Evolutionary conservation across 2,888 invertebrate species (phyloP).

Genomic region (Zhuqinia jingwanae): DNA sequence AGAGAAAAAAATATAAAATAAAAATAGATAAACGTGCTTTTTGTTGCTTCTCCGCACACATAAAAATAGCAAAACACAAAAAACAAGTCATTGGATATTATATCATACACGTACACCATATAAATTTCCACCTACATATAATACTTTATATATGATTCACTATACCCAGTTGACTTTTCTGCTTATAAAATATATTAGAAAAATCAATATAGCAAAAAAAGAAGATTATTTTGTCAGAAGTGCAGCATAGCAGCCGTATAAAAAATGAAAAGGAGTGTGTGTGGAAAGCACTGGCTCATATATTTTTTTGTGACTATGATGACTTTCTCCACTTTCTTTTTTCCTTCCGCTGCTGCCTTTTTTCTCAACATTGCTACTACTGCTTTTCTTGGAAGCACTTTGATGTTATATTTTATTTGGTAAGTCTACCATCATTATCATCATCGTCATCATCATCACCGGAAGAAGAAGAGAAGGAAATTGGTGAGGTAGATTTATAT

Average conservation of each 20-base stretch:
- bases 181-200: neutral
- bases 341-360: constrained; percentile 2
- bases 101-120: neutral
- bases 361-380: no score
- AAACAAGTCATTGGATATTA: neutral
- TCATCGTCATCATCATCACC: no score
- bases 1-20: neutral
- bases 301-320: no score
- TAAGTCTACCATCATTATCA: no score
- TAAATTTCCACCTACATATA: neutral
- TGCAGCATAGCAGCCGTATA: no score
- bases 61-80: neutral
- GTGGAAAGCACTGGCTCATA: constrained; percentile 10
- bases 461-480: no score
- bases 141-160: neutral
- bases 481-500: no score
- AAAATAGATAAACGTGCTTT: neutral
- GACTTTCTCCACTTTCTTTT: neutral
- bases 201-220: constrained; percentile 27
- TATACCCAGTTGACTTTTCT: no score
- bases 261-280: no score
- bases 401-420: no score
- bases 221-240: neutral
- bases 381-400: no score
- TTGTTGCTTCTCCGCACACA: no score